Percentiles rank a stretch among this genome's conserved stretches.
Evolutionary conservation across 2,888 invertebrate genomes (phyloP).

Genomic region (Ryuthela nishihirai): DNA sequence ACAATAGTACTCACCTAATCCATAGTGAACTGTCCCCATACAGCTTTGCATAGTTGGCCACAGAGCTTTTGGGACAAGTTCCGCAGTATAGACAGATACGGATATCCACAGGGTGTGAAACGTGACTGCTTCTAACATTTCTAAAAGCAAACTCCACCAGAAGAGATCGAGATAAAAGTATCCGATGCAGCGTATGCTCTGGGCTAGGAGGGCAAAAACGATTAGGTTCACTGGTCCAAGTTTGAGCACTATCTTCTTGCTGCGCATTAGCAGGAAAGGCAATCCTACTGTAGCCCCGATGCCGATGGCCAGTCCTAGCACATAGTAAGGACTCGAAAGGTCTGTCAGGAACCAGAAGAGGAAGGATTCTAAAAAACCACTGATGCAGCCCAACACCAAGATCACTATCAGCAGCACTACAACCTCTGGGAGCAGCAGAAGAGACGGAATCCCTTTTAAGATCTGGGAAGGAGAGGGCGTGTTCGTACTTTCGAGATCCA

Average conservation of each 20-base stretch:
- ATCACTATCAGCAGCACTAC: neutral
- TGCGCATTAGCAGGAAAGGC: neutral
- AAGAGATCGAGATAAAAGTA: neutral
- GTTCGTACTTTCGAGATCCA: neutral
- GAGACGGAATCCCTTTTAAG: neutral
- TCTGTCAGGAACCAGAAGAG: neutral
- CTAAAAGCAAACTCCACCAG: conserved; percentile 1
- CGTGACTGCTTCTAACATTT: neutral
- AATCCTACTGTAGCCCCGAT: neutral
- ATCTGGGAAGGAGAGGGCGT: neutral
- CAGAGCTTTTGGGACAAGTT: no score
- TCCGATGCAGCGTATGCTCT: neutral
- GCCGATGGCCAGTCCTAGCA: neutral
- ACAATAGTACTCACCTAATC: no score
- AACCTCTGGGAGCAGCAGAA: neutral
- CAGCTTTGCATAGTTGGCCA: no score
- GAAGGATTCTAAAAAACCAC: neutral
- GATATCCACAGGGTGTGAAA: neutral
- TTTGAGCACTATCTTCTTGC: neutral
- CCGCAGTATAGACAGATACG: no score
- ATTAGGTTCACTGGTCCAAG: neutral
- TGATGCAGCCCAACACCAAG: neutral
- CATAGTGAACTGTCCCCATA: no score
- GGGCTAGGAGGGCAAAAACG: neutral
- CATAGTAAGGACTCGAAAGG: neutral